Percentiles rank a stretch among this genome's conserved stretches.
Conservation (phyloP, 2,113 vertebrate species). For the Pedionomus torquatus region DNA sequence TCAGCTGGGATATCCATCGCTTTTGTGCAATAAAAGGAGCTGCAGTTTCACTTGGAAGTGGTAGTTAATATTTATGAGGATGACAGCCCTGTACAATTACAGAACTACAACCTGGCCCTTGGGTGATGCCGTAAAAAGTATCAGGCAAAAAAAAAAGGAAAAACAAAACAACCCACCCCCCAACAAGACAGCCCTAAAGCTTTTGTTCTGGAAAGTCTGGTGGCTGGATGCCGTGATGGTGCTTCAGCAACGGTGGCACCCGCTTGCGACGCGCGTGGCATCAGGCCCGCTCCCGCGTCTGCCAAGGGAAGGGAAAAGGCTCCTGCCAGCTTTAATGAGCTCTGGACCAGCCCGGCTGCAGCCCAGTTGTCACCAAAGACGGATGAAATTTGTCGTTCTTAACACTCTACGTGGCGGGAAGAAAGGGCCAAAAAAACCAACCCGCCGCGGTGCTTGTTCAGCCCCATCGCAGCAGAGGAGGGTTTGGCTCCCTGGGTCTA, state of each 20-base stretch:
- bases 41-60: conserved; percentile 42
- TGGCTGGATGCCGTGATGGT: fast-evolving
- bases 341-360: background rate
- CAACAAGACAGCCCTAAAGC: background rate
- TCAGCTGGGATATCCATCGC: conserved; percentile 60
- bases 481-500: background rate
- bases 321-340: background rate
- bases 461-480: fast-evolving
- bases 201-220: conserved; percentile 26
- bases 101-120: conserved; percentile 45
- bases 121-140: conserved; percentile 27
- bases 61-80: conserved; percentile 67
- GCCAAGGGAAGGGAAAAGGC: background rate
- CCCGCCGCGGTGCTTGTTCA: background rate
- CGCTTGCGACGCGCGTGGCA: background rate
- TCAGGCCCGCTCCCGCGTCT: background rate
- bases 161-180: background rate
- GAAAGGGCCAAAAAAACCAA: background rate
- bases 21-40: conserved; percentile 57
- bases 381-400: background rate
- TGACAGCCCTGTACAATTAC: conserved; percentile 40
- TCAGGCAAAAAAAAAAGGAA: background rate
- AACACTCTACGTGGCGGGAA: fast-evolving
- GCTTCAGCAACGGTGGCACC: background rate
- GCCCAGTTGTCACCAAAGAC: background rate